Conservation (phyloP, 2,113 vertebrate species). For the Pachycephala philippinensis region DNA sequence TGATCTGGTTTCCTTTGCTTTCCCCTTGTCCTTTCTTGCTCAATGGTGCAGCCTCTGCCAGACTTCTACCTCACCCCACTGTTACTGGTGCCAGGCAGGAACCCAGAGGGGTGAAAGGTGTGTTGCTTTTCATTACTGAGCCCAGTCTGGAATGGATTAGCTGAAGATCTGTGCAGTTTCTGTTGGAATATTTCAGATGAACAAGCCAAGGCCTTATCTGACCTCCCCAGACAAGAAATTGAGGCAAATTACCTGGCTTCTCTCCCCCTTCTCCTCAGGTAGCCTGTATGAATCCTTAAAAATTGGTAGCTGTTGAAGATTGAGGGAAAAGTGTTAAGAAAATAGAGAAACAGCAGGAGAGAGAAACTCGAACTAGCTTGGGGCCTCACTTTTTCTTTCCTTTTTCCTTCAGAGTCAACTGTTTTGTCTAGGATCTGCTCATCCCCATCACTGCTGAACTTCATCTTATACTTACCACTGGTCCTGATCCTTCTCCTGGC, state of each 20-base stretch:
- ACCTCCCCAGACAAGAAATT: background rate
- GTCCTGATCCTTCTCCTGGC: conserved; percentile 31
- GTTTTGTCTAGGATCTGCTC: conserved; percentile 62
- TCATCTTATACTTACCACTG: conserved; percentile 47
- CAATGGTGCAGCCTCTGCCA: background rate
- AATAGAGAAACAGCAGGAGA: background rate
- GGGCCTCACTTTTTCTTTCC: background rate
- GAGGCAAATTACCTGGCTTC: background rate
- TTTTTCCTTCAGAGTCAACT: conserved; percentile 33
- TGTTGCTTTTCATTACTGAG: background rate
- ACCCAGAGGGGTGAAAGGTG: background rate
- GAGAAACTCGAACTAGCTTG: background rate
- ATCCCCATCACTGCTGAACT: conserved; percentile 39
- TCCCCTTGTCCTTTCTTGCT: background rate
- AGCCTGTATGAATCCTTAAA: background rate
- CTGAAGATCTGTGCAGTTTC: background rate
- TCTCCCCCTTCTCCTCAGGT: background rate
- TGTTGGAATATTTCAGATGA: background rate
- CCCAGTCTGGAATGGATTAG: background rate
- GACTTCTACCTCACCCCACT: accelerated
- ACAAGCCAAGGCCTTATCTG: background rate
- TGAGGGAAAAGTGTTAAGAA: background rate
- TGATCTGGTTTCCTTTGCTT: background rate
- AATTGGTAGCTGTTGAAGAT: background rate
- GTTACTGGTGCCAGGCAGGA: background rate